phyloP scores from a whole-genome alignment of 1,140 invertebrate species.

The Fopius arisanus region DNA sequence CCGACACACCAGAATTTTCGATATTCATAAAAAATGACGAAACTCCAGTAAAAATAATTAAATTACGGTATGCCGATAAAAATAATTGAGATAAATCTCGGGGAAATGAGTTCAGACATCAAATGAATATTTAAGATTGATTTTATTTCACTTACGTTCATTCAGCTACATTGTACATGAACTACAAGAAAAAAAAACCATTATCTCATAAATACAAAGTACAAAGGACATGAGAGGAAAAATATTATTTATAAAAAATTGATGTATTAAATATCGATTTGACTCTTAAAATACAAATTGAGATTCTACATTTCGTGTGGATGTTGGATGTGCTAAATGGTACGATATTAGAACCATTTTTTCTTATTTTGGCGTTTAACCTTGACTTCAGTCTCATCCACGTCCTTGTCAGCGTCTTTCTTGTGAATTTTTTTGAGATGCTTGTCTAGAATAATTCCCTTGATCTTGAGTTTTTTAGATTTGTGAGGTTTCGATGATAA shows the following conservation, averaged over 20 bases:
- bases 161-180: neutral
- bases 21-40: neutral
- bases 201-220: neutral
- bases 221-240: neutral
- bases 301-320: neutral
- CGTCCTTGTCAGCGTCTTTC: slow-evolving; percentile 62
- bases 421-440: slow-evolving; percentile 55
- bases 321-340: neutral
- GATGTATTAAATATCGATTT: slow-evolving; percentile 2
- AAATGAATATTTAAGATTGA: neutral
- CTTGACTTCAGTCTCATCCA: slow-evolving; percentile 60
- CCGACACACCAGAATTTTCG: neutral
- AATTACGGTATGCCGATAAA: neutral
- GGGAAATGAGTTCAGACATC: too few species aligned
- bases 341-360: slow-evolving; percentile 58
- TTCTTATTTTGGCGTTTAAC: slow-evolving; percentile 56
- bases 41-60: neutral
- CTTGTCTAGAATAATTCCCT: slow-evolving; percentile 56
- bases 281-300: neutral
- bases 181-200: neutral
- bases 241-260: neutral
- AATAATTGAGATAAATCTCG: neutral
- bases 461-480: slow-evolving; percentile 54
- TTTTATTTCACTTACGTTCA: neutral
- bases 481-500: slow-evolving; percentile 40